phyloP scores from a whole-genome alignment of 23 tunicate species.

The Styela plicata region DNA sequence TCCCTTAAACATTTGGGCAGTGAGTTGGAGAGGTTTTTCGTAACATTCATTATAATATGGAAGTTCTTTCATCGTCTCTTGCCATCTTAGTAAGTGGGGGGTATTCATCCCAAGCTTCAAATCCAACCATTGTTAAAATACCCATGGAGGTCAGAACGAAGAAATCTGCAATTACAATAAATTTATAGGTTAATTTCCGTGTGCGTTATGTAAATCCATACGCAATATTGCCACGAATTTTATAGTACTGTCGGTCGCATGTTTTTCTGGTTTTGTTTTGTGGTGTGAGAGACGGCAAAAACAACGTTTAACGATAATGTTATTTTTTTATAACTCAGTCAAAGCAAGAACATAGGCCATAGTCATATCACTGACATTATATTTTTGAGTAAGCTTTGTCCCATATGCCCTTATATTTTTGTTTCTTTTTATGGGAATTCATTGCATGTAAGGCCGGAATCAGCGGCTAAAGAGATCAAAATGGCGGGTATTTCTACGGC shows the following conservation, averaged over 20 bases:
- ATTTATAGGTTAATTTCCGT: background rate
- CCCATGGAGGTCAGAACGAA: background rate
- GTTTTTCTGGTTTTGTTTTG: too few relatives aligned
- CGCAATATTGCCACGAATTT: background rate
- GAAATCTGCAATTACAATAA: background rate
- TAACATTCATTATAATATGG: constrained; percentile 11
- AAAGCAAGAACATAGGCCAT: too few relatives aligned
- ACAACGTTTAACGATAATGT: too few relatives aligned
- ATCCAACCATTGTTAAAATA: background rate
- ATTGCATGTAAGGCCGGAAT: background rate
- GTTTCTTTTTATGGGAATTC: background rate
- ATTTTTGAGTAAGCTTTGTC: too few relatives aligned
- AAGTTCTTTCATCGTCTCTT: constrained; percentile 1
- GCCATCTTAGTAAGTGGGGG: constrained; percentile 9
- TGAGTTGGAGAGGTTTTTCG: background rate
- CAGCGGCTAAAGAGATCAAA: too few relatives aligned
- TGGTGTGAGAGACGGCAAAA: too few relatives aligned
- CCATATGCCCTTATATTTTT: too few relatives aligned
- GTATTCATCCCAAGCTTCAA: background rate
- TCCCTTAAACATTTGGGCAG: background rate
- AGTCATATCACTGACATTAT: too few relatives aligned
- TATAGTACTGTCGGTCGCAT: background rate
- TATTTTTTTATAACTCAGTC: too few relatives aligned
- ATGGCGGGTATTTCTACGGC: too few relatives aligned
- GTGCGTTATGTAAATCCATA: background rate